Evolutionary conservation across 2,888 invertebrate species (phyloP).

Genomic region (Noctua janthe): DNA sequence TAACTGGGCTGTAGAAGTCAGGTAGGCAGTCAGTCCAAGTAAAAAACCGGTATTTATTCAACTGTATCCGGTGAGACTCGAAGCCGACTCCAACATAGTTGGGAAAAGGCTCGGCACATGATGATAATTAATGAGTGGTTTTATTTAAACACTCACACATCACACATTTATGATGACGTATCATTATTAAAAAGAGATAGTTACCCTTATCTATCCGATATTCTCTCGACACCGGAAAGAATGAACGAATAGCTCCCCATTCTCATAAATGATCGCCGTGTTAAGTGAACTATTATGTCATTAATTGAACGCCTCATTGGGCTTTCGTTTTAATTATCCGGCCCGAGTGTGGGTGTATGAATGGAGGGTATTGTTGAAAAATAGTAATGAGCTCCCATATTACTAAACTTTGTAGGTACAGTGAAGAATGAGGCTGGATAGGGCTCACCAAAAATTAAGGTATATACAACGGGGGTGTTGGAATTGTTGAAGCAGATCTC

Average conservation of each 20-base stretch:
- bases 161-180: not conserved
- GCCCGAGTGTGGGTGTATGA: conserved; percentile 56
- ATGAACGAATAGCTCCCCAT: conserved; percentile 40
- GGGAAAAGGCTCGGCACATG: no score
- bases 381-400: conserved; percentile 36
- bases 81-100: no score
- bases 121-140: no score
- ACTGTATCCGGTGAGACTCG: no score
- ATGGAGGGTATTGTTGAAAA: conserved; percentile 54
- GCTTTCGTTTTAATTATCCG: conserved; percentile 60
- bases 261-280: conserved; percentile 56
- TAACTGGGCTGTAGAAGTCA: no score
- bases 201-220: conserved; percentile 8
- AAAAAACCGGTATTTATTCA: no score
- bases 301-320: conserved; percentile 62
- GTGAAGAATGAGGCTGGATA: conserved; percentile 1
- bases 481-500: no score
- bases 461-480: no score
- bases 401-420: conserved; percentile 8
- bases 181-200: conserved; percentile 21
- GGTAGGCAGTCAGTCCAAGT: no score
- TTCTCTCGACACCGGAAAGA: conserved; percentile 37
- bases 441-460: not conserved
- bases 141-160: no score
- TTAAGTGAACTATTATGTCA: conserved; percentile 62